These are phyloP conservation scores for Epistrophella euchroma DNA, from an alignment of 2,888 invertebrate species.

Conservation along the genomic window DNA sequence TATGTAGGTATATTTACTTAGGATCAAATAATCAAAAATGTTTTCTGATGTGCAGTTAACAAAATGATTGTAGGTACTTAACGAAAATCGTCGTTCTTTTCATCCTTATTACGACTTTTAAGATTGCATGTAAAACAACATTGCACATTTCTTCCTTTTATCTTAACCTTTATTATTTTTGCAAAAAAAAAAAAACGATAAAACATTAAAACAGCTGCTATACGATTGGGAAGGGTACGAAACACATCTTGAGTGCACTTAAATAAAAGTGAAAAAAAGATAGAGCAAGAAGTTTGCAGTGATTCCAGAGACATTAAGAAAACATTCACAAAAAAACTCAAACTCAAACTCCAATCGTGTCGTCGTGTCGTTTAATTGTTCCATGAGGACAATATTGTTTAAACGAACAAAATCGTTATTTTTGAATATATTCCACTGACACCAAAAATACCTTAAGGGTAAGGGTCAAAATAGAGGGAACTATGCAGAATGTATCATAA, in stretches of 20 bases:
- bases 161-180: not conserved
- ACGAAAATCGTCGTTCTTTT: not conserved
- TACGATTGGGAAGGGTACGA: not conserved
- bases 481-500: no score
- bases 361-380: no score
- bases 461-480: no score
- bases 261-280: not conserved
- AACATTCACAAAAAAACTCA: no score
- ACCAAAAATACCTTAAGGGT: no score
- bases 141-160: not conserved
- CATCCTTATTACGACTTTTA: not conserved
- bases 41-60: not conserved
- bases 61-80: not conserved
- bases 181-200: not conserved
- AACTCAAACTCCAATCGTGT: no score
- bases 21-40: conserved; percentile 20
- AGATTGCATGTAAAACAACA: not conserved
- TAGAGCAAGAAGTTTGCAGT: not conserved
- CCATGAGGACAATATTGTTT: no score
- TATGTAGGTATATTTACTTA: not conserved
- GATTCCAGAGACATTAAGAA: not conserved
- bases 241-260: conserved; percentile 1
- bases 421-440: no score
- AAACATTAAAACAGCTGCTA: not conserved
- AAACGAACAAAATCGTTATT: no score